A percentile compares a stretch with the other conserved stretches of the same genome.
These are phyloP conservation scores for Pelodiscus sinensis DNA, from an alignment of 2,113 vertebrate species.

Conservation along the genomic window DNA sequence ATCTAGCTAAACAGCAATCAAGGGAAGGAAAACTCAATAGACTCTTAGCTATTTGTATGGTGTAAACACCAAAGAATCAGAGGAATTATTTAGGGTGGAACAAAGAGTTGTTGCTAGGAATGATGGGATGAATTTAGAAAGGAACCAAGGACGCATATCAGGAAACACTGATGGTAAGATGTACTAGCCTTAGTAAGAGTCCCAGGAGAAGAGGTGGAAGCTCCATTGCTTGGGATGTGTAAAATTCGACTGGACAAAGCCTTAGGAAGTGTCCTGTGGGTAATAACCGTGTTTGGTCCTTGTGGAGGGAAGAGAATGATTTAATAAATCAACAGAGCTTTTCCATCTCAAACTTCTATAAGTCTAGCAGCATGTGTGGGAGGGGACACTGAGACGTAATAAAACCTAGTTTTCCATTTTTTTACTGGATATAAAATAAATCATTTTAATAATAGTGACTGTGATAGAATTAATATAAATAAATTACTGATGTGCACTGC, in stretches of 20 bases:
- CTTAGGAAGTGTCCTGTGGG: neutral
- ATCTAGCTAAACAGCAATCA: neutral
- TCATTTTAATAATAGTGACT: neutral
- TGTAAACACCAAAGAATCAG: neutral
- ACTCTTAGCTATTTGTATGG: neutral
- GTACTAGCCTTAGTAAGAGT: neutral
- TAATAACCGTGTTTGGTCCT: neutral
- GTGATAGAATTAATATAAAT: neutral
- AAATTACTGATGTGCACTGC: rapidly evolving
- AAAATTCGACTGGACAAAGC: neutral
- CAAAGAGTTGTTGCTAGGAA: neutral
- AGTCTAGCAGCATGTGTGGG: neutral
- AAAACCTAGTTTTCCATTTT: neutral
- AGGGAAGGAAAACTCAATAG: neutral
- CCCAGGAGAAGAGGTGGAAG: neutral
- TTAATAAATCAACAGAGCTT: neutral
- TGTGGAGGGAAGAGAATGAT: neutral
- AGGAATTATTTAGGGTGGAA: neutral
- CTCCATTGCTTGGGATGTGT: neutral
- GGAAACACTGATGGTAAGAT: neutral
- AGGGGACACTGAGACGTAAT: neutral
- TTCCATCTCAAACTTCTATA: neutral
- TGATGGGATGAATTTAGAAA: neutral
- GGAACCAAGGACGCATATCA: neutral
- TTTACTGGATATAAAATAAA: neutral